phyloP scores from a whole-genome alignment of 1,140 invertebrate genomes.

The Ceratosolen fusciceps region DNA sequence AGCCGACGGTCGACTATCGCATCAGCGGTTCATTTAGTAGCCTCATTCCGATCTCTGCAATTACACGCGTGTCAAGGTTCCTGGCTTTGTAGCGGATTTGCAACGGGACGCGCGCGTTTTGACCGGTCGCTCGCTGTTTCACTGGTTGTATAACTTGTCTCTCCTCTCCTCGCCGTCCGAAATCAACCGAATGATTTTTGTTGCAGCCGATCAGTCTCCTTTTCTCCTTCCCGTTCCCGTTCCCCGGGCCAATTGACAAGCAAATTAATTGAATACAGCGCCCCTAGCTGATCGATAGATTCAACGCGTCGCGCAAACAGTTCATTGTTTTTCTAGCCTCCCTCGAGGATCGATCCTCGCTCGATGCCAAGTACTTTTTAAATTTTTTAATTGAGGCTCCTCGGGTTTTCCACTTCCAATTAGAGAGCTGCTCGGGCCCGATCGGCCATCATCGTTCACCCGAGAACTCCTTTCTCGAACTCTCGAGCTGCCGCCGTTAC shows the following conservation, averaged over 20 bases:
- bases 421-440: no score
- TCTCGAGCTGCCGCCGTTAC: no score
- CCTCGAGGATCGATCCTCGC: not conserved
- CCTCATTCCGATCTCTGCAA: constrained; percentile 50
- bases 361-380: not conserved
- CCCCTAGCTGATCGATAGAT: not conserved
- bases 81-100: constrained; percentile 42
- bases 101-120: constrained; percentile 4
- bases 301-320: constrained; percentile 12
- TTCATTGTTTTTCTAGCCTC: not conserved
- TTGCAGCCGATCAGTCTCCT: not conserved
- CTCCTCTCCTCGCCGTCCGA: not conserved
- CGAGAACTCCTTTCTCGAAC: no score
- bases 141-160: not conserved
- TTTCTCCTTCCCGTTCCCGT: not conserved
- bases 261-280: constrained; percentile 37
- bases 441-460: no score
- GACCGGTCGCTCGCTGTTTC: not conserved
- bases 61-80: constrained; percentile 50
- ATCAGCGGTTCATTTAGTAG: constrained; percentile 41
- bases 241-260: constrained; percentile 10
- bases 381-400: not conserved
- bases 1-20: not conserved
- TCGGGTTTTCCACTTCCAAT: no score
- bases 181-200: constrained; percentile 2